Evolutionary conservation across 2,113 vertebrate genomes (phyloP).

Genomic region (Dipodomys stephensi): DNA sequence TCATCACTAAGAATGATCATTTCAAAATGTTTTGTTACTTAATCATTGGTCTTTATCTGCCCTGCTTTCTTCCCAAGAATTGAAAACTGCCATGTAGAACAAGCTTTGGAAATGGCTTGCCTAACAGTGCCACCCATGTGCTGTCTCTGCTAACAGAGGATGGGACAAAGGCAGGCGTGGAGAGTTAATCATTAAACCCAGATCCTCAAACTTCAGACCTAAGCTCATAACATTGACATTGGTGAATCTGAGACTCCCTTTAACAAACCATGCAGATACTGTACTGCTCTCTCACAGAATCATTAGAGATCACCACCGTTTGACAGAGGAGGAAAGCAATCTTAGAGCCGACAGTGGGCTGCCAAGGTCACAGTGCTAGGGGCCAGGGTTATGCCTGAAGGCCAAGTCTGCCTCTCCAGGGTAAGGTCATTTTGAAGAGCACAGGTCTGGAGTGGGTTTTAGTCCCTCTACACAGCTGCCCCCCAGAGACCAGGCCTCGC

Average conservation of each 20-base stretch:
- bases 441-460: neutral
- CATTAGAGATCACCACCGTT: neutral
- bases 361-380: conserved; percentile 4
- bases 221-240: accelerated
- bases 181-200: neutral
- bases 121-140: neutral
- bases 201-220: neutral
- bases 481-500: neutral
- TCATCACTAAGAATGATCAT: too few relatives aligned
- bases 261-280: accelerated
- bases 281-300: neutral
- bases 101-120: accelerated
- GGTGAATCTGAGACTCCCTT: neutral
- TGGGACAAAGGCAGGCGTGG: neutral
- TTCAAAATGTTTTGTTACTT: too few relatives aligned
- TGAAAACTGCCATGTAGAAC: too few relatives aligned
- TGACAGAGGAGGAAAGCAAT: neutral
- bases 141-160: neutral
- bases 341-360: neutral
- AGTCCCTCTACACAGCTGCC: neutral
- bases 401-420: neutral
- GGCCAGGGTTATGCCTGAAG: accelerated
- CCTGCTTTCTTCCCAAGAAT: too few relatives aligned
- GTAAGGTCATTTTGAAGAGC: conserved; percentile 25
- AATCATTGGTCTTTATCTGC: too few relatives aligned